A percentile compares a stretch with the other conserved stretches of the same genome.
phyloP scores from a whole-genome alignment of 2,888 invertebrate genomes.

The Rhyacophila evoluta region DNA sequence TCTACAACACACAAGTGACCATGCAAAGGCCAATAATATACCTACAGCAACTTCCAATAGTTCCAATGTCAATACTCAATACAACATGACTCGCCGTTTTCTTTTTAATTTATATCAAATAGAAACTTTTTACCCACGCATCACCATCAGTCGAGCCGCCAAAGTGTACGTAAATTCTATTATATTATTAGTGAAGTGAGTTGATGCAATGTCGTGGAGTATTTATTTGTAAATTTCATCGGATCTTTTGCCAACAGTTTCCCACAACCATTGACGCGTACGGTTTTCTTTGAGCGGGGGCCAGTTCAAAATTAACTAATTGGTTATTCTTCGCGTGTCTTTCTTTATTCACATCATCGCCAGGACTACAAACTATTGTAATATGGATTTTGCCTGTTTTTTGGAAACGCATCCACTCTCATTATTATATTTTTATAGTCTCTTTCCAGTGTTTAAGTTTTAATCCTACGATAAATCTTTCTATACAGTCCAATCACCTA shows the following conservation, averaged over 20 bases:
- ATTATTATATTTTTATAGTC: no score
- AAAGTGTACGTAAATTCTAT: conserved; percentile 1
- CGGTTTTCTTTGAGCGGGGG: no score
- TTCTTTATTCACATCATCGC: no score
- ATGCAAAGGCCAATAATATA: neutral
- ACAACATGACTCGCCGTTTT: neutral
- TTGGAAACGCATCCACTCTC: no score
- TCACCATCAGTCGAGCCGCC: neutral
- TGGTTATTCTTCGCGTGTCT: no score
- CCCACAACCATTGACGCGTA: neutral
- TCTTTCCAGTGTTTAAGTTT: no score
- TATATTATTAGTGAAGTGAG: neutral
- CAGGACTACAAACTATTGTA: no score
- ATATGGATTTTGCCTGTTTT: no score
- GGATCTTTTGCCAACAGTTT: neutral
- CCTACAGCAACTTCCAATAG: neutral
- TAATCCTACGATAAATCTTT: no score
- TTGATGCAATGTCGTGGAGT: neutral
- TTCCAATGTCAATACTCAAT: conserved; percentile 2
- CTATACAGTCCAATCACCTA: no score
- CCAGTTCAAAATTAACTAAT: no score
- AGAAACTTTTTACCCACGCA: neutral
- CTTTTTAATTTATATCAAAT: neutral
- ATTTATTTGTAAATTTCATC: neutral
- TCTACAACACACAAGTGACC: no score